Evolutionary conservation across 2,888 invertebrate genomes (phyloP), one percentile per base, ranked within the genome.

Genomic region (Rhodophaea formosa): DNA sequence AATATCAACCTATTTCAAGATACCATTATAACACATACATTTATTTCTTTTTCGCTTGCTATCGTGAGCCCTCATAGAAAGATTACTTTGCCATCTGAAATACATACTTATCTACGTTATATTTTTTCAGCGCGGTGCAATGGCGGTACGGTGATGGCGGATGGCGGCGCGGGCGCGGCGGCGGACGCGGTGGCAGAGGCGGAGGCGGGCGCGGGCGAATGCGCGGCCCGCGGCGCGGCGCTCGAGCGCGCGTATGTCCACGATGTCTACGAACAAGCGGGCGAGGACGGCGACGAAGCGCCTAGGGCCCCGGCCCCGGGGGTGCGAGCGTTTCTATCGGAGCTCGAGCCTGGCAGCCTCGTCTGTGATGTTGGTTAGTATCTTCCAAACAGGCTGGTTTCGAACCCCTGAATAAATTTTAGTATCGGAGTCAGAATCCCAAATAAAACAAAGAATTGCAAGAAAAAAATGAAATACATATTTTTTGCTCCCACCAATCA

Each of bases 261-360:
- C 89, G 96, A 98, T 88, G 98, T 98, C 66, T 99, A 99, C 93
- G 97, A 98, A 81, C 96, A 97, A 84, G 96, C 97, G 71, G 95
- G 94, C 68, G 95, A 95, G 72, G 86, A 93, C 45, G 91, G 86
- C 57, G 92, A 88, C 69, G 88, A 87, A 65, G 70, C 70, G 58
- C 74, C 75, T 49, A 74, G 80, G 14, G 77, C 81, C 66, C 83
- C 84, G 62, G 87, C 93, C 81, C 84, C 97, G 94, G 95, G 97
- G 95, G 69, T 94, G 93, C 75, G 96, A 95, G 73, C 95, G 78
- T 98, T 98, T 89, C 93, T 98, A 67, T 92, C 95, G 58, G 96
- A 95, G 69, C 93, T 98, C 56, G 97, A 97, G 76, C 96, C 97
- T 2, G 98, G 98, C 62, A 96, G 98, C 63, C 93, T 98, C 61